A percentile compares a stretch with the other conserved stretches of the same genome.
Conservation (phyloP, 2,888 invertebrate species). For the Lasioglossum leucozonium region DNA sequence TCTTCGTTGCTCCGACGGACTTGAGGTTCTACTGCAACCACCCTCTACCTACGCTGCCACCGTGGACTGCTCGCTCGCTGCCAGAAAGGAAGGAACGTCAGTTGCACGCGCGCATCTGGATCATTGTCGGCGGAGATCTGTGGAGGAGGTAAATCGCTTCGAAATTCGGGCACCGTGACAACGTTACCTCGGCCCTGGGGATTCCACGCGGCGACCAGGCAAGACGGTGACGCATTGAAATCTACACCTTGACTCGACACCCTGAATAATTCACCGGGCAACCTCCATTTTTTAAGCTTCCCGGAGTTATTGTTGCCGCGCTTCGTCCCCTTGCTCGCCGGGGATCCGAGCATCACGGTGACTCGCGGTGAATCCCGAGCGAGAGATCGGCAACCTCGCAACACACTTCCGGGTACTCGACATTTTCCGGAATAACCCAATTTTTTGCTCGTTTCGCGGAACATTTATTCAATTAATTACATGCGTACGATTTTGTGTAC, state of each 20-base stretch:
- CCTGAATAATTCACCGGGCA: conserved; percentile 30
- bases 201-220: background rate
- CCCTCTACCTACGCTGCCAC: conserved; percentile 40
- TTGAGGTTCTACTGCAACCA: conserved; percentile 18
- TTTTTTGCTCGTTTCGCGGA: no score
- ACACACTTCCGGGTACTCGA: background rate
- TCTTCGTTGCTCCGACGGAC: background rate
- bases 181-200: conserved; percentile 43
- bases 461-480: no score
- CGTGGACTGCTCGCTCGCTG: background rate
- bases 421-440: background rate
- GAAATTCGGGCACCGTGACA: conserved; percentile 73
- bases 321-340: background rate
- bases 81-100: conserved; percentile 56
- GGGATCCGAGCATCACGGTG: background rate
- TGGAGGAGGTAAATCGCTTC: conserved; percentile 67
- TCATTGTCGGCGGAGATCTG: conserved; percentile 68
- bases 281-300: conserved; percentile 20
- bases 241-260: conserved; percentile 40
- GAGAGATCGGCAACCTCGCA: background rate
- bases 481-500: background rate
- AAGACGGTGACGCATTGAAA: conserved; percentile 41
- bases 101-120: conserved; percentile 74
- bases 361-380: background rate
- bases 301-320: conserved; percentile 14